A percentile compares a stretch with the other conserved stretches of the same genome.
Conservation (phyloP, 2,113 vertebrate genomes). For the Noturus placidus region DNA sequence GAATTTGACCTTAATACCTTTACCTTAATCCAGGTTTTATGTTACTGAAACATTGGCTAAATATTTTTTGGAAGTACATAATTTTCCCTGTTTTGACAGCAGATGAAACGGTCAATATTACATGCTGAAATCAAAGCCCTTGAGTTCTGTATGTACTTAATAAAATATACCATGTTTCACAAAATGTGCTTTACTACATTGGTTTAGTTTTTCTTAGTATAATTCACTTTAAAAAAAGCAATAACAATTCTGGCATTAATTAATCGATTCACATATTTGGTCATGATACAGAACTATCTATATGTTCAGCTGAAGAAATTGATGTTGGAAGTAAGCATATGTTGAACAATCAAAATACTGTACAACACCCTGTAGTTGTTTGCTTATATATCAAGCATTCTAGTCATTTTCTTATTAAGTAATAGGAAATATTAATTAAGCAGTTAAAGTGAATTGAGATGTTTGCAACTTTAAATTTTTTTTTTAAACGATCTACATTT, state of each 20-base stretch:
- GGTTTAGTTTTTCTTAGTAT: background rate
- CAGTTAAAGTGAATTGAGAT: background rate
- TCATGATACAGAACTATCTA: background rate
- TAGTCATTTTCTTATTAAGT: background rate
- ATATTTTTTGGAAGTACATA: background rate
- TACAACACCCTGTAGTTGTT: background rate
- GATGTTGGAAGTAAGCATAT: background rate
- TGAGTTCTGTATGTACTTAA: constrained; percentile 1
- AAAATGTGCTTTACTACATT: background rate
- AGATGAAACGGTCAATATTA: background rate
- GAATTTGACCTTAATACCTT: background rate
- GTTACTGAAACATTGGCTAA: background rate
- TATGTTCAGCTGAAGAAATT: background rate
- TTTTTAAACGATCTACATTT: background rate
- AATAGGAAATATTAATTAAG: background rate
- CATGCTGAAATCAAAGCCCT: background rate
- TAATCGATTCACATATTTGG: background rate
- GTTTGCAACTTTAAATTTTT: background rate
- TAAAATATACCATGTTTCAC: background rate
- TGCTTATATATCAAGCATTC: background rate
- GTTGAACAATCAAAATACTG: background rate
- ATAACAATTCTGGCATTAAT: background rate
- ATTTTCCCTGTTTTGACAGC: constrained; percentile 13
- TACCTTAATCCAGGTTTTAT: background rate
- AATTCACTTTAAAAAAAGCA: background rate